Base-by-base conservation (phyloP, 2,113 vertebrate genomes). In the Aptenodytes patagonicus region DNA sequence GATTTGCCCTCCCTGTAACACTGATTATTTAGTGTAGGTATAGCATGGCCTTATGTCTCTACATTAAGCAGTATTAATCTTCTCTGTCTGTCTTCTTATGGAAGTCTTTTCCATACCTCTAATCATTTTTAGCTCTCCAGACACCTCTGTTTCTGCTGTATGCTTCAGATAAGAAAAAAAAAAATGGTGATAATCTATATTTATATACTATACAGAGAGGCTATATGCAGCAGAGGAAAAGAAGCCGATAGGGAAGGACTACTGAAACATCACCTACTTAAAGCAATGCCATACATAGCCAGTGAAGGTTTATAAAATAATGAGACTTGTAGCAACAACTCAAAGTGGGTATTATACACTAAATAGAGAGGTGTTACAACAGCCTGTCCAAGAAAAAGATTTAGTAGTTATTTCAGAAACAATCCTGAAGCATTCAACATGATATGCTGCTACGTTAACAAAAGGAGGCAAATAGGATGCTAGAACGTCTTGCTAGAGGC, bases 351-450 rank as follows among this genome's bases (percentile, higher is more conserved):
- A 93, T 92, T 96, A 91, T 70, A 91, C 84, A 87, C 83, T 95
- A 94, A 96, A 94, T n/a, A 90, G 62, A 92, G 70, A 97, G 87
- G 78, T 81, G 73, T 91, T 94, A 80, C 13, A 94, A 83, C 81
- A 95, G 89, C 54, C 25, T 91, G 61, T 52, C 72, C 55, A 70
- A 73, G 71, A 38, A 90, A 68, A 88, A 97, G 95, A 88, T 72
- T 85, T 57, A 93, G 62, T 17, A 76, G 80, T 87, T 93, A 91
- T 93, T 97, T 94, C 96, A 96, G 94, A 93, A 83, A 88, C 31
- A 21, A 20, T 96, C 72, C 69, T 82, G 86, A 96, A 95, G 76
- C 83, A 84, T 96, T 92, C 86, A 76, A 16, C 44, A 52, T 68
- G 78, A 93, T 95, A 64, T 83, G 82, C 75, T 87, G 79, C 60